Evolutionary conservation across 2,113 vertebrate species (phyloP).

Genomic region (Haplochromis vanheusdeni): DNA sequence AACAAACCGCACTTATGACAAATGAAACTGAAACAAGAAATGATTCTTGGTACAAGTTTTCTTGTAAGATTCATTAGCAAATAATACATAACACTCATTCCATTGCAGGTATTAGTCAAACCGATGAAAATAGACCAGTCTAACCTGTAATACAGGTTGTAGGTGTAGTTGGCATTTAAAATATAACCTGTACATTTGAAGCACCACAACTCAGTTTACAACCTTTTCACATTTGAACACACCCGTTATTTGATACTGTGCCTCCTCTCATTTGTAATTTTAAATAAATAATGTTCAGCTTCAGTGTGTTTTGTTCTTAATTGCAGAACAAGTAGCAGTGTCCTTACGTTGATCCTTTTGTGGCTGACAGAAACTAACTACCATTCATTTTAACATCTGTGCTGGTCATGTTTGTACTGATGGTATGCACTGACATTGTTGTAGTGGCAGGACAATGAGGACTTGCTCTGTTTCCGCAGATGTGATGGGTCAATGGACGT

Average conservation of each 20-base stretch:
- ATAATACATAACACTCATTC: not conserved
- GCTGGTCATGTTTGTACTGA: not conserved
- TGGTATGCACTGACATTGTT: not conserved
- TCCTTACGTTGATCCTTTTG: not conserved
- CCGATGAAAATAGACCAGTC: rapidly evolving
- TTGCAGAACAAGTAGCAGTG: not conserved
- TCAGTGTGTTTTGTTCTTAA: not conserved
- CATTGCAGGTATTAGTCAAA: not conserved
- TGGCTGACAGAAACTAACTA: not conserved
- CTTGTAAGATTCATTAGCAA: not conserved
- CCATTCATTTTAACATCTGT: not conserved
- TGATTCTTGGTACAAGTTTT: not conserved
- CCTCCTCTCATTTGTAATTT: not conserved
- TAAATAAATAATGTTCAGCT: not conserved
- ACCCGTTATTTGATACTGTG: rapidly evolving
- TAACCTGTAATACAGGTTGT: not conserved
- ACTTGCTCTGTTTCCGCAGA: not conserved
- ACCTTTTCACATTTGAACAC: not conserved
- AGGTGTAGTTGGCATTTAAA: not conserved
- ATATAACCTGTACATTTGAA: not conserved
- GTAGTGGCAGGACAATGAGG: not conserved
- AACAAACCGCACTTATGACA: not conserved
- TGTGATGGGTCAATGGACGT: not conserved
- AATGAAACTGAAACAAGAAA: not conserved
- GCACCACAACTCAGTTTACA: not conserved